These are phyloP conservation scores for Parascotia fuliginaria DNA, from an alignment of 2,888 invertebrate species.

Conservation along the genomic window DNA sequence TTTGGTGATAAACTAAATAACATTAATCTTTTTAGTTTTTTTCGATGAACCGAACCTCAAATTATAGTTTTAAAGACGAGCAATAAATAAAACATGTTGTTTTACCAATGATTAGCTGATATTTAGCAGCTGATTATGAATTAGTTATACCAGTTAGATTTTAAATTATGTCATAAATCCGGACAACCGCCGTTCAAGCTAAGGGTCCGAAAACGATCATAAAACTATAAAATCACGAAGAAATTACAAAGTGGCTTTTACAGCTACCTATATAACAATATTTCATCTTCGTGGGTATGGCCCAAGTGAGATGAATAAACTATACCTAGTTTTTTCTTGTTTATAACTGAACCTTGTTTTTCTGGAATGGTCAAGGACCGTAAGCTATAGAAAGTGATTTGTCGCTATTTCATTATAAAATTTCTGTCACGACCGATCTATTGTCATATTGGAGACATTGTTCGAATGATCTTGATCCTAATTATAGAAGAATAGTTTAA, in stretches of 20 bases:
- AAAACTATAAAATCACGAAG: constrained; percentile 78
- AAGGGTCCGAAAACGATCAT: constrained; percentile 68
- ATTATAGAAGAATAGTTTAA: constrained; percentile 44
- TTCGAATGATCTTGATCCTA: constrained; percentile 72
- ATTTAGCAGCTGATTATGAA: constrained; percentile 68
- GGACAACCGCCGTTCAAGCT: constrained; percentile 59
- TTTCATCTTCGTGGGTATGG: constrained; percentile 72
- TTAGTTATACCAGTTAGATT: constrained; percentile 55
- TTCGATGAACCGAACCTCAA: constrained; percentile 17
- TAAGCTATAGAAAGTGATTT: constrained; percentile 67
- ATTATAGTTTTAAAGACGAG: constrained; percentile 37
- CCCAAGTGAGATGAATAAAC: constrained; percentile 45
- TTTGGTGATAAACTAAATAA: background rate
- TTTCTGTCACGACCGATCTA: constrained; percentile 72
- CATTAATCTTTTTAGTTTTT: constrained; percentile 2
- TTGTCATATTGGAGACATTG: constrained; percentile 60
- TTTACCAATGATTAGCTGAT: constrained; percentile 49
- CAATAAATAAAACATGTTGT: constrained; percentile 48
- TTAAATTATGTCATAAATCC: constrained; percentile 65
- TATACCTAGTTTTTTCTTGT: constrained; percentile 47
- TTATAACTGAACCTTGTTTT: constrained; percentile 70
- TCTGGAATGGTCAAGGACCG: constrained; percentile 77
- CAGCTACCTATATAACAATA: constrained; percentile 77
- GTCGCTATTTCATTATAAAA: constrained; percentile 64
- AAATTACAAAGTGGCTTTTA: constrained; percentile 76